Evolutionary conservation across 2,888 invertebrate species (phyloP), one percentile per base, ranked within the genome.

Genomic region (Cistogaster globosa): DNA sequence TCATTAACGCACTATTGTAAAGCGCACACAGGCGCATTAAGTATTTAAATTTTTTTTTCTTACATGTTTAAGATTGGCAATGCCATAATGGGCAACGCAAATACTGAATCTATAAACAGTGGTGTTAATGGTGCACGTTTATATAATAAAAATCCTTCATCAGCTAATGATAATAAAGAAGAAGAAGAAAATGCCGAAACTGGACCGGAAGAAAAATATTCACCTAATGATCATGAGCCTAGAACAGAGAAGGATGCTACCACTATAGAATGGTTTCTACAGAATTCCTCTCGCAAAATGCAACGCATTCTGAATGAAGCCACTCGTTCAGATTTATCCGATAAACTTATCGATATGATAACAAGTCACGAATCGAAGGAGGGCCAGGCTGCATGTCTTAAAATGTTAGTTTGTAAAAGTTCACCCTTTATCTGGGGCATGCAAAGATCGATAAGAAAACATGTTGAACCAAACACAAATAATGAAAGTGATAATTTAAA

Each of bases 351-450:
- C 68, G 93, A 95, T 12, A 92, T 94, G 86, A 93, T 96, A 67
- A 93, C 93, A 89, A 93, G 94, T 87, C 91, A 94, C 88, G 93
- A 94, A 26, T 51, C 83, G 5, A 91, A 93, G 0, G 92, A 94
- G 6, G 93, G 94, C 82, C 95, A 96, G 87, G 95, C 94, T 0
- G 95, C 95, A 69, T 97, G 97, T 88, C 93, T 96, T 3, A 94
- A 95, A 88, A 92, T 96, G 42, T 92, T 97, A 45, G 93, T 97
- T 84, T 97, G 97, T 90, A 97, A 97, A 93, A 94, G 94, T 86
- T 94, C 96, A 0, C 97, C 97, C 0, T 94, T 97, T 83, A 94
- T 97, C 83, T 94, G 94, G 93, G 95, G 95, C 87, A 96, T 97
- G 94, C 97, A 97, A 89, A 93, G 94, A 79, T 94, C 95, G 0